A percentile compares a stretch with the other conserved stretches of the same genome.
phyloP scores from a whole-genome alignment of 2,797 vertebrate genomes.

The Leucoraja ocellata region DNA sequence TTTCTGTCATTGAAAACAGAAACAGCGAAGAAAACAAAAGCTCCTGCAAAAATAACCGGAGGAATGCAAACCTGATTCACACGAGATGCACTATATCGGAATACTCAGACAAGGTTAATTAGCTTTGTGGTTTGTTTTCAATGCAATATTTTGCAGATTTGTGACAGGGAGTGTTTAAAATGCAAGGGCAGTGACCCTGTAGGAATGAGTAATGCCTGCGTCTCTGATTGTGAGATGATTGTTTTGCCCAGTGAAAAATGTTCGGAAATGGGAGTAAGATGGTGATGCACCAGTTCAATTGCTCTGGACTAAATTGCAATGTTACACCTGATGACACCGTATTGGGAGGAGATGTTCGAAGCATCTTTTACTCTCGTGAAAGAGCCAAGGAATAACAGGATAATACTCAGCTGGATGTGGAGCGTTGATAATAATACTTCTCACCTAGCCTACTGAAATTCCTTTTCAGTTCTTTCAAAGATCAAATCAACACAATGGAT shows the following conservation, averaged over 20 bases:
- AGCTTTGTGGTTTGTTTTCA: not conserved
- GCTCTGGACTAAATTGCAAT: not conserved
- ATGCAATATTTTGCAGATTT: not conserved
- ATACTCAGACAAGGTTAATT: not conserved
- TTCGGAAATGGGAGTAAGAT: not conserved
- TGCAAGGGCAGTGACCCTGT: not conserved
- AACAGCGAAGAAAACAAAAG: not conserved
- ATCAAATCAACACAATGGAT: not conserved
- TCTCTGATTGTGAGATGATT: too few species aligned
- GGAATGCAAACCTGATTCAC: constrained; percentile 18
- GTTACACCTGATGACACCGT: not conserved
- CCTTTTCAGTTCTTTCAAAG: not conserved
- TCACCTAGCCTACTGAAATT: not conserved
- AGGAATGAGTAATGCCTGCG: not conserved
- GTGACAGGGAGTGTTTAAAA: not conserved
- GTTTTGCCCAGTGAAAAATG: not conserved
- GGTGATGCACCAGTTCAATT: not conserved
- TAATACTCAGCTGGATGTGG: too few species aligned
- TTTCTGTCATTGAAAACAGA: not conserved
- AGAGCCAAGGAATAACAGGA: too few species aligned
- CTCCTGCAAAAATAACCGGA: not conserved
- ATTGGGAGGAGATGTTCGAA: not conserved
- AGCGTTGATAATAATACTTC: not conserved
- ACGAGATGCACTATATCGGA: not conserved
- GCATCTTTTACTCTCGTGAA: not conserved